phyloP scores from a whole-genome alignment of 2,113 vertebrate species.

The Cromileptes altivelis region DNA sequence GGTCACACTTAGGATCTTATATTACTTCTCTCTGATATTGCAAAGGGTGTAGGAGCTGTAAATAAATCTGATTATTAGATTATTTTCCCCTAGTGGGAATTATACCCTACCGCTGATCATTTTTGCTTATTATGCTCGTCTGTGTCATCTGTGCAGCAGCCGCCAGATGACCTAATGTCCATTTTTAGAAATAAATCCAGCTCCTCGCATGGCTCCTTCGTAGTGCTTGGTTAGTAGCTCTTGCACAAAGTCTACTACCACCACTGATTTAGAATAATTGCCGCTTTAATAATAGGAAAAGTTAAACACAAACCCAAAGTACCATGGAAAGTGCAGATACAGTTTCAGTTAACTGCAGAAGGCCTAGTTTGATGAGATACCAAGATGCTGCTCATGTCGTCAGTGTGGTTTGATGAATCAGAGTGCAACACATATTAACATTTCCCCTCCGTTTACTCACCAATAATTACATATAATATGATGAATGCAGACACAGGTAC shows the following conservation, averaged over 20 bases:
- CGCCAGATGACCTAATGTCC: not conserved
- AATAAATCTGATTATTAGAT: not conserved
- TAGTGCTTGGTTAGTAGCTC: constrained; percentile 19
- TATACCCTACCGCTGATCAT: not conserved
- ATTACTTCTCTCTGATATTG: not conserved
- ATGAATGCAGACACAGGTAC: constrained; percentile 36
- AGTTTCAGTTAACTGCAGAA: constrained; percentile 24
- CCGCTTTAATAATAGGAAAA: constrained; percentile 22
- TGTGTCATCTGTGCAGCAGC: not conserved
- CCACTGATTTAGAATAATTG: constrained; percentile 38
- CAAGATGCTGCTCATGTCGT: constrained; percentile 32
- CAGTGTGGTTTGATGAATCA: constrained; percentile 13
- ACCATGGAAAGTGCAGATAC: constrained; percentile 17
- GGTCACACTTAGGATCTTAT: not conserved
- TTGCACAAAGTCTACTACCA: constrained; percentile 12
- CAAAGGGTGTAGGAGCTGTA: not conserved
- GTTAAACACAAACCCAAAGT: constrained; percentile 19
- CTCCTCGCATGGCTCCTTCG: not conserved
- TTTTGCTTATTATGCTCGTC: not conserved
- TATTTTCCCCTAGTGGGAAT: not conserved
- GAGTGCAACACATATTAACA: constrained; percentile 16
- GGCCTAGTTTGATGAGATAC: constrained; percentile 12
- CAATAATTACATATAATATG: constrained; percentile 40
- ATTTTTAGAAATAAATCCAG: not conserved
- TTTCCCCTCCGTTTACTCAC: constrained; percentile 5